Base-by-base conservation (phyloP, 1,140 invertebrate genomes). In the Cryptotermes secundus region DNA sequence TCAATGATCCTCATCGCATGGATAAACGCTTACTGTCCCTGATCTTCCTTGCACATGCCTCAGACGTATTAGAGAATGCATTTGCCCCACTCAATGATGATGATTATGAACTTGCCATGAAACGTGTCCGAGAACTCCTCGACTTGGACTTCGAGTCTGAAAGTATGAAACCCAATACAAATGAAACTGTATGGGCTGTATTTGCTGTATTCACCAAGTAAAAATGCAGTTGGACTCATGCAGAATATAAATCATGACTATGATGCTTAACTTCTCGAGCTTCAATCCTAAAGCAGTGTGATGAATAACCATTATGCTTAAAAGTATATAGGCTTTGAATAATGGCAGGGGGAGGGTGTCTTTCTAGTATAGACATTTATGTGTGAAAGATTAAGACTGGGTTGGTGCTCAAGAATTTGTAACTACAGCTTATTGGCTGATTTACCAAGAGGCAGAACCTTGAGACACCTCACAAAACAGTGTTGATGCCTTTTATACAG, bases 21-120 rank as follows among this genome's bases (percentile, higher is more conserved):
- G 98, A 99, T 88, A 97, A 96, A 89, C 92, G 99, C 80, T 95
- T 97, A 86, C 90, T 99, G 86, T 95, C 98, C 34, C 92, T 99
- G 81, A 94, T 99, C 87, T 96, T 99, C 89, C 92, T 99, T 83
- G 97, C 98, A 34, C 98, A 99, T 90, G 97, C 98, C 26, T 98
- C 98, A 81, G 99, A 99, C 91, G 99, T 99, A 26, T 91, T 99
- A 10, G 99, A 99, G 91, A 99, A 99, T 91, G 99, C 99, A n/a
- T 99, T 99, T 91, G 97, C 97, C 34, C 98, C 98, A 2, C 92
- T 99, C 3, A 99, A 97, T 72, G 98, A 99, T 90, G 98, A 99
- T 88, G 98, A 99, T 89, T 99, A 99, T 89, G 99, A 99, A 91
- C 91, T 99, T 85, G 99, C 98, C 79, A 99, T 99, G 95, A 97